Evolutionary conservation across 2,888 invertebrate species (phyloP).

Genomic region (Troilus luridus): DNA sequence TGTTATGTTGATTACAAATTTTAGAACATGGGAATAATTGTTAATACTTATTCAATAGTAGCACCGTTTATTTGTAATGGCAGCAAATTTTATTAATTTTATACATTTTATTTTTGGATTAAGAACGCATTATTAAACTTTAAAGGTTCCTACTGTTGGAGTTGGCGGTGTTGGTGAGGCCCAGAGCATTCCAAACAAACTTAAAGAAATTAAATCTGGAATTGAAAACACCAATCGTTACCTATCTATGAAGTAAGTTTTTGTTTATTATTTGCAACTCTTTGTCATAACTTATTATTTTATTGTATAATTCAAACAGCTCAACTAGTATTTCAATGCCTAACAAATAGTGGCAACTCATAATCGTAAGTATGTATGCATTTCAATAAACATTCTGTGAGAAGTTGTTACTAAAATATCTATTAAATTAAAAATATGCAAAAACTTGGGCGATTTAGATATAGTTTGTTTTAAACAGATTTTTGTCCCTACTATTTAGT

Average conservation of each 20-base stretch:
- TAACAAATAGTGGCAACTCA: too few relatives aligned
- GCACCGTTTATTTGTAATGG: neutral
- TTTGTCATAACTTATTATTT: neutral
- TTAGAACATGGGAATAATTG: too few relatives aligned
- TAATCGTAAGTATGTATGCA: too few relatives aligned
- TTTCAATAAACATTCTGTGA: too few relatives aligned
- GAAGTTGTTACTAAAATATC: too few relatives aligned
- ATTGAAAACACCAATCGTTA: slow-evolving; percentile 32
- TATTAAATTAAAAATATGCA: too few relatives aligned
- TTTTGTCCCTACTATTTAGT: too few relatives aligned
- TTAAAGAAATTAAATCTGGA: slow-evolving; percentile 37
- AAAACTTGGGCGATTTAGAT: too few relatives aligned
- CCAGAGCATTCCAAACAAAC: neutral
- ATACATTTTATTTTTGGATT: neutral
- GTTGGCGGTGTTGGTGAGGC: slow-evolving; percentile 27
- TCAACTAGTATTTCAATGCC: neutral
- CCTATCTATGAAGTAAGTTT: neutral
- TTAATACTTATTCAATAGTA: too few relatives aligned
- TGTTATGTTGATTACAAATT: too few relatives aligned
- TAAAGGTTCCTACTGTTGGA: slow-evolving; percentile 17
- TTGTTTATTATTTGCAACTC: neutral
- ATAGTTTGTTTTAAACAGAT: too few relatives aligned
- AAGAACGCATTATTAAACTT: slow-evolving; percentile 17
- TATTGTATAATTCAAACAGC: neutral
- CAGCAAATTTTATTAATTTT: neutral